These are phyloP conservation scores for Olivierus martensii DNA, from an alignment of 1,140 invertebrate species.

Conservation along the genomic window DNA sequence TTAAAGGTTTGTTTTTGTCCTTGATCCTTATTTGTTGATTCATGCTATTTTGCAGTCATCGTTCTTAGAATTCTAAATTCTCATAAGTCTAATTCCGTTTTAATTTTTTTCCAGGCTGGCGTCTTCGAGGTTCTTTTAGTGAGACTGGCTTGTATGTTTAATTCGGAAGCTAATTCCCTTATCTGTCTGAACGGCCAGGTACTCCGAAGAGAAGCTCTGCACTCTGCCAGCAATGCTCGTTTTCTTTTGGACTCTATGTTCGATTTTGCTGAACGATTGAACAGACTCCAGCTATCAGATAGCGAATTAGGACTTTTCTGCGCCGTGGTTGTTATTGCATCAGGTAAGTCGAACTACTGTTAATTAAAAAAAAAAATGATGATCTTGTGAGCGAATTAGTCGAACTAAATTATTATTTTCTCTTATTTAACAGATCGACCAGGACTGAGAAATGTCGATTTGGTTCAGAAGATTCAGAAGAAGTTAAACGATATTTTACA, in stretches of 20 bases:
- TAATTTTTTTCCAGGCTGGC: conserved; percentile 36
- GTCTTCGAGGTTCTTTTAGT: conserved; percentile 89
- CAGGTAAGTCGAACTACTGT: conserved; percentile 39
- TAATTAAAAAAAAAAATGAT: too few relatives aligned
- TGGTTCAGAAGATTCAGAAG: conserved; percentile 83
- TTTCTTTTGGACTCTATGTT: conserved; percentile 95
- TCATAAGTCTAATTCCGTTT: not conserved
- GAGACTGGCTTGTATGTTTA: conserved; percentile 84
- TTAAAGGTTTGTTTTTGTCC: conserved; percentile 52
- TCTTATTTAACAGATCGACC: conserved; percentile 51
- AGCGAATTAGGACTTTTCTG: conserved; percentile 88
- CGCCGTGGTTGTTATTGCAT: conserved; percentile 84
- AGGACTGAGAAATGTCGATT: conserved; percentile 75
- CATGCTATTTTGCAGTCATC: too few relatives aligned
- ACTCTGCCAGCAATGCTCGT: conserved; percentile 69
- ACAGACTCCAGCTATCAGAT: conserved; percentile 74
- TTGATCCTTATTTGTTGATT: not conserved
- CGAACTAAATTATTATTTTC: not conserved
- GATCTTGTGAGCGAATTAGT: too few relatives aligned
- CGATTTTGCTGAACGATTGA: conserved; percentile 89
- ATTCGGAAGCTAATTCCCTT: conserved; percentile 63
- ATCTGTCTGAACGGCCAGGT: conserved; percentile 85
- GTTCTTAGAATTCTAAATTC: too few relatives aligned
- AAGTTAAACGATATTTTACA: conserved; percentile 72
- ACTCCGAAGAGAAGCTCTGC: conserved; percentile 73